These are phyloP conservation scores for Tridacna crocea DNA, from an alignment of 2,888 invertebrate genomes.

Conservation along the genomic window DNA sequence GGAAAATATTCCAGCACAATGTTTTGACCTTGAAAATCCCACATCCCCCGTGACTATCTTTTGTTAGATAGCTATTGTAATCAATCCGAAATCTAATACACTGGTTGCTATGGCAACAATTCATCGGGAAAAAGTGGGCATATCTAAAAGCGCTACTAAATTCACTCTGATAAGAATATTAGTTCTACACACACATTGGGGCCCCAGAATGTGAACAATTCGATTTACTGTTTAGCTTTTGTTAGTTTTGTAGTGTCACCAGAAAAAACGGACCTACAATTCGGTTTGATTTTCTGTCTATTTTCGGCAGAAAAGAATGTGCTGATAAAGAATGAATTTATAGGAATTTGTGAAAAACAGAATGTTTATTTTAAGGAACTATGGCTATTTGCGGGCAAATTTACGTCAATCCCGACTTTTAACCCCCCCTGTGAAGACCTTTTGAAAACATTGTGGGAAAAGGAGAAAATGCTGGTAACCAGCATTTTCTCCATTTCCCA, in stretches of 20 bases:
- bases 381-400: too few relatives aligned
- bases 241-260: neutral
- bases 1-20: too few relatives aligned
- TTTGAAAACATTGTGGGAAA: neutral
- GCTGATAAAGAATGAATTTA: neutral
- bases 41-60: conserved; percentile 17
- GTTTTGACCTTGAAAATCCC: conserved; percentile 14
- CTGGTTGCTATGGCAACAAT: conserved; percentile 47
- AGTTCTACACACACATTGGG: conserved; percentile 20
- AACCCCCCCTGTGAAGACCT: neutral
- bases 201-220: conserved; percentile 2
- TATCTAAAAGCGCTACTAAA: conserved; percentile 21
- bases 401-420: neutral
- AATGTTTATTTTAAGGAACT: too few relatives aligned
- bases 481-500: neutral
- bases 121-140: conserved; percentile 53
- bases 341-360: too few relatives aligned
- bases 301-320: too few relatives aligned
- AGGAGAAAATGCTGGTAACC: neutral
- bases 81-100: conserved; percentile 47
- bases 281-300: neutral
- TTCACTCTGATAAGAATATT: conserved; percentile 44
- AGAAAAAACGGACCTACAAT: neutral
- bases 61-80: conserved; percentile 18
- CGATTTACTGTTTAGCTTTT: conserved; percentile 10